These are phyloP conservation scores for Thunnus albacares DNA, from an alignment of 2,797 vertebrate genomes.

Conservation along the genomic window DNA sequence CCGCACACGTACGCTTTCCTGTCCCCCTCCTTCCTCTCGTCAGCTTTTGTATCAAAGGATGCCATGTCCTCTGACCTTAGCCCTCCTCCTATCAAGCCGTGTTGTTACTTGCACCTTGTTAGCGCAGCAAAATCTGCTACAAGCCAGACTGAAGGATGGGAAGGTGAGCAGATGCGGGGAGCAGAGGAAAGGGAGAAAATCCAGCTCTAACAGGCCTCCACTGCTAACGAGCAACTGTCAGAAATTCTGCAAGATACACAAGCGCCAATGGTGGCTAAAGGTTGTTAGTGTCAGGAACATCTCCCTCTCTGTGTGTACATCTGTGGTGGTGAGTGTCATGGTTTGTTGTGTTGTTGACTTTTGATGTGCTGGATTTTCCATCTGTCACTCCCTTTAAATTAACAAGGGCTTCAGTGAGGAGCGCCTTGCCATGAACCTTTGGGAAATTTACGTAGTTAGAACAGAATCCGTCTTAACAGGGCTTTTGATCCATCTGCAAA, in stretches of 20 bases:
- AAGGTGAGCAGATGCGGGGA: constrained; percentile 42
- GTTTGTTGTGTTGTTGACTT: constrained; percentile 64
- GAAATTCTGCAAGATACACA: constrained; percentile 57
- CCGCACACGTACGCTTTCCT: not conserved
- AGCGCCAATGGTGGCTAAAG: constrained; percentile 54
- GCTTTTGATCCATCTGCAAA: constrained; percentile 46
- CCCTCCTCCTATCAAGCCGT: constrained; percentile 34
- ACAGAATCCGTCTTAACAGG: constrained; percentile 28
- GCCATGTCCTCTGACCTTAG: constrained; percentile 56
- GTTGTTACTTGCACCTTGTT: constrained; percentile 56
- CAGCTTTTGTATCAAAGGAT: constrained; percentile 49
- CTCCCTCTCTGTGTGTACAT: constrained; percentile 15
- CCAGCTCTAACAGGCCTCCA: constrained; percentile 52
- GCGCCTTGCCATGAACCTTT: constrained; percentile 14
- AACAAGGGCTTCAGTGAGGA: constrained; percentile 59
- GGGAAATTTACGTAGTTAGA: constrained; percentile 38
- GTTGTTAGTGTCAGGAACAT: constrained; percentile 69
- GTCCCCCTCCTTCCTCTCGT: constrained; percentile 11
- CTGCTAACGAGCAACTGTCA: constrained; percentile 79
- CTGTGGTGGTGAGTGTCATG: constrained; percentile 18
- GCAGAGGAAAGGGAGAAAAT: constrained; percentile 29
- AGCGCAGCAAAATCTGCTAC: constrained; percentile 28
- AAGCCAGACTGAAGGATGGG: constrained; percentile 28
- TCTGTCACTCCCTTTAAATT: constrained; percentile 63
- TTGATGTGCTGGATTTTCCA: constrained; percentile 58